Evolutionary conservation across 2,113 vertebrate genomes (phyloP).

Genomic region (Prinia subflava): DNA sequence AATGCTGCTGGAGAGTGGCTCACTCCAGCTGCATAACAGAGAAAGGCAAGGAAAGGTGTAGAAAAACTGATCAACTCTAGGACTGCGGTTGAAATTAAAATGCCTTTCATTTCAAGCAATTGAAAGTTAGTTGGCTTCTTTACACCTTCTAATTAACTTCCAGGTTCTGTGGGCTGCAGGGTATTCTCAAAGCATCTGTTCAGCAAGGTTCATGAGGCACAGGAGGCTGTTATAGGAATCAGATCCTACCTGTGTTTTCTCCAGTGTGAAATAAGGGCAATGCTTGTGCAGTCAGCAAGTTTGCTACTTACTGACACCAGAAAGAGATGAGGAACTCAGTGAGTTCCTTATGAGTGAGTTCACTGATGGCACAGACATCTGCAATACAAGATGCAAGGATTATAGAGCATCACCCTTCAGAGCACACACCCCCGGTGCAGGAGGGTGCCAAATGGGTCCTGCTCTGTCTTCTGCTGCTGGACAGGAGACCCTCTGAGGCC

Average conservation of each 20-base stretch:
- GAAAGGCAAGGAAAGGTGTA: neutral
- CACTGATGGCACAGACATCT: neutral
- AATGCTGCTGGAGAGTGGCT: neutral
- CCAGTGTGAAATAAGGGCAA: neutral
- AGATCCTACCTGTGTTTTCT: neutral
- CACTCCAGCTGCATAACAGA: neutral
- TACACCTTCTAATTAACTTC: neutral
- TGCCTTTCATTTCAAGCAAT: neutral
- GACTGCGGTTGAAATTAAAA: neutral
- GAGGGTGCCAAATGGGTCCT: neutral
- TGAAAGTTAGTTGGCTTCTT: constrained; percentile 10
- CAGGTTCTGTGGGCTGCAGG: neutral
- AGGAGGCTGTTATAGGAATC: neutral
- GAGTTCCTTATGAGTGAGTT: neutral
- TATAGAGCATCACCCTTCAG: neutral
- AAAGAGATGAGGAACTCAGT: neutral
- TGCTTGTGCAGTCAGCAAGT: neutral
- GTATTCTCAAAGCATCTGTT: constrained; percentile 20
- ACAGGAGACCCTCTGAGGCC: neutral
- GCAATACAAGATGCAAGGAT: neutral
- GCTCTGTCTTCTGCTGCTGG: neutral
- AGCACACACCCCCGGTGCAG: neutral
- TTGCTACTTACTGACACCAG: neutral
- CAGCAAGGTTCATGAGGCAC: neutral
- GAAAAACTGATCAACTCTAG: neutral